Evolutionary conservation across 2,113 vertebrate genomes (phyloP), one percentile per base, ranked within the genome.

Genomic region (Amblyopsis rosae): DNA sequence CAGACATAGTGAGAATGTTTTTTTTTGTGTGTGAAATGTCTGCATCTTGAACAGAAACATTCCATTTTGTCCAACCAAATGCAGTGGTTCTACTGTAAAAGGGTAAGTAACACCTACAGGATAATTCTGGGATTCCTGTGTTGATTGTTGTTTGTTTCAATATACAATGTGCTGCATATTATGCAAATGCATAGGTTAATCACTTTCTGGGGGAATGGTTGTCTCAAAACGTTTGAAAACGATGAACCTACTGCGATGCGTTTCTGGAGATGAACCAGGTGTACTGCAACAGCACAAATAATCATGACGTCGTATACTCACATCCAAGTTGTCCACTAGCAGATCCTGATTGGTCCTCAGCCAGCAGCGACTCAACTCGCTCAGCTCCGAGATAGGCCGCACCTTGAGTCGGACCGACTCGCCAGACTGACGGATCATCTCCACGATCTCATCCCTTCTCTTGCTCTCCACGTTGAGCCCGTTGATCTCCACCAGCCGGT

Each of bases 381-480:
- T 96, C 87, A 99, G 91, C 87, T 99, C 98, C 60, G 95, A 88
- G 77, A 99, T 98, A n/a, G 97, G 93, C 83, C 97, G 96, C 84
- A 99, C 98, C 87, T 96, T 98, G 48, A 99, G 91, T 64, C 93
- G 88, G 45, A 98, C 97, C 0, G 91, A 92, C 49, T 98, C 96
- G 45, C 96, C 97, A 0, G 97, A 98, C 79, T 97, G 97, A 71
- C 96, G 96, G 87, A 99, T 99, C 96, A 97, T 98, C 90, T 98
- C 98, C 87, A 99, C 98, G 0, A 99, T 98, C 90, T 99, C 98
- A 3, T 99, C 97, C 65, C 98, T 91, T 84, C 84, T 95, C 78
- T 94, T 96, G 78, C 45, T 97, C 87, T 98, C 96, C 91, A 98
- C 98, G 0, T 98, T 98, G 50, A 88, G 67, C 6, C 96, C 94